phyloP scores from a whole-genome alignment of 2,113 vertebrate species.

The Eleginops maclovinus region DNA sequence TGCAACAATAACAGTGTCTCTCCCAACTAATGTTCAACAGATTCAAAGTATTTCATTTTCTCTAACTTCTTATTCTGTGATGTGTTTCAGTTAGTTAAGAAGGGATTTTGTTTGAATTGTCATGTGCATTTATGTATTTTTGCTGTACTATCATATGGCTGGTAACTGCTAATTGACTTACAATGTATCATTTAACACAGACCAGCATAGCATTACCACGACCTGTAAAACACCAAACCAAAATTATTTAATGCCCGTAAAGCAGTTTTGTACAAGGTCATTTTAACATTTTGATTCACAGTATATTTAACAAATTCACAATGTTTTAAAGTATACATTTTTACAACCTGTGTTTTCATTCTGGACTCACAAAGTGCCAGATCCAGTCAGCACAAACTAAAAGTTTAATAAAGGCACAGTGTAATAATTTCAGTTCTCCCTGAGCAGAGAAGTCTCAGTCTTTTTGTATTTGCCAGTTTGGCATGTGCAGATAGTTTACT shows the following conservation, averaged over 20 bases:
- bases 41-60: slow-evolving; percentile 72
- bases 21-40: slow-evolving; percentile 45
- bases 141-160: slow-evolving; percentile 18
- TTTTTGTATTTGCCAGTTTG: not conserved
- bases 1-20: slow-evolving; percentile 31
- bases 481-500: no score
- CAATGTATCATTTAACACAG: slow-evolving; percentile 12
- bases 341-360: slow-evolving; percentile 1
- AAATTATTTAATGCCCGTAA: slow-evolving; percentile 46
- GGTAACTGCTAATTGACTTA: not conserved
- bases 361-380: slow-evolving; percentile 26
- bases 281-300: slow-evolving; percentile 44
- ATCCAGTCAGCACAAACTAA: slow-evolving; percentile 20
- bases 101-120: slow-evolving; percentile 64
- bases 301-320: slow-evolving; percentile 23
- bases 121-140: slow-evolving; percentile 41
- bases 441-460: slow-evolving; percentile 37
- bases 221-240: slow-evolving; percentile 37
- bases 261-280: slow-evolving; percentile 34
- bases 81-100: slow-evolving; percentile 65
- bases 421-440: slow-evolving; percentile 35
- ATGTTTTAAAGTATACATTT: slow-evolving; percentile 40
- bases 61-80: slow-evolving; percentile 71
- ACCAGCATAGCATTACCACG: not conserved
- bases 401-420: slow-evolving; percentile 52